Percentiles rank a stretch among this genome's conserved stretches.
phyloP scores from a whole-genome alignment of 2,113 vertebrate species.

The Rhodinocichla rosea region DNA sequence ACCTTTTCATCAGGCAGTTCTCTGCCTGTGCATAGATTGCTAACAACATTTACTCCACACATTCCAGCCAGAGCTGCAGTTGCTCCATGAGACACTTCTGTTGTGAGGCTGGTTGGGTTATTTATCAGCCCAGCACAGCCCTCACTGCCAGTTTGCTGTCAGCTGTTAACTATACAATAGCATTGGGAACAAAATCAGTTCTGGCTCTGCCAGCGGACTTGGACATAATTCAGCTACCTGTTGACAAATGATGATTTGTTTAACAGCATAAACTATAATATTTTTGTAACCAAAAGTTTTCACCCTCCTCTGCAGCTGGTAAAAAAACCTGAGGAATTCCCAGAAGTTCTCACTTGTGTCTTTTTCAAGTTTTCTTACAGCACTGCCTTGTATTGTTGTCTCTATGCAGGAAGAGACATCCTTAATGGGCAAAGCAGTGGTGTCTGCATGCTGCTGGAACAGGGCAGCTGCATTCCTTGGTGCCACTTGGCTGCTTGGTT shows the following conservation, averaged over 20 bases:
- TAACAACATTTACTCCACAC: background rate
- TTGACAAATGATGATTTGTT: slow-evolving; percentile 45
- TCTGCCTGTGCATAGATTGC: background rate
- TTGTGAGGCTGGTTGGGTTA: background rate
- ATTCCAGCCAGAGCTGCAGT: background rate
- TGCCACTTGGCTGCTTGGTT: background rate
- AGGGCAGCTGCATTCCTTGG: background rate
- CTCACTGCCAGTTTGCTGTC: slow-evolving; percentile 20
- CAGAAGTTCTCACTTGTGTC: background rate
- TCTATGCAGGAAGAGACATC: background rate
- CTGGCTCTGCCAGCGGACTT: background rate
- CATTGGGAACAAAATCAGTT: background rate
- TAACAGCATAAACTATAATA: background rate
- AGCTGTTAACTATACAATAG: slow-evolving; percentile 12
- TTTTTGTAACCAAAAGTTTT: slow-evolving; percentile 32
- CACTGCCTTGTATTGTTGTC: background rate
- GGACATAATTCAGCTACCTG: slow-evolving; percentile 40
- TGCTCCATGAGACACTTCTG: background rate
- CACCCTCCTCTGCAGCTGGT: background rate
- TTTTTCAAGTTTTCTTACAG: background rate
- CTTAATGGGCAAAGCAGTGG: background rate
- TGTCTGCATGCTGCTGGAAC: background rate
- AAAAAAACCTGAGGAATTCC: background rate
- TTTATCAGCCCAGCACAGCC: slow-evolving; percentile 14
- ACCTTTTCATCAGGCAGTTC: background rate